Conservation (phyloP, 2,888 invertebrate genomes). For the Sarcophaga caerulescens region DNA sequence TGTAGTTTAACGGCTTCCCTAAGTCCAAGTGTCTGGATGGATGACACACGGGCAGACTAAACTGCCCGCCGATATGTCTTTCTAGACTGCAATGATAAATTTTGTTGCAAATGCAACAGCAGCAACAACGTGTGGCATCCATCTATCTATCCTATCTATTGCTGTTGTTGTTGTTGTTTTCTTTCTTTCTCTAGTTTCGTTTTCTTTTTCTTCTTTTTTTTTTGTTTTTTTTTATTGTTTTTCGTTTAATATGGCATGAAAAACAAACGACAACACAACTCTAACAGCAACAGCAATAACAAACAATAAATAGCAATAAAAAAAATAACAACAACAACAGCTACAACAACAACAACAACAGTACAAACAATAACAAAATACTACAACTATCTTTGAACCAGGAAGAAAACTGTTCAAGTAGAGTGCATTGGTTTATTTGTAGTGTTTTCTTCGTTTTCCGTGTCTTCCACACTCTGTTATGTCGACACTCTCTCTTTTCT, state of each 20-base stretch:
- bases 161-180: slow-evolving; percentile 51
- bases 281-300: slow-evolving; percentile 21
- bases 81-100: slow-evolving; percentile 63
- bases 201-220: slow-evolving; percentile 37
- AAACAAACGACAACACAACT: slow-evolving; percentile 45
- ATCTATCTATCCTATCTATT: slow-evolving; percentile 48
- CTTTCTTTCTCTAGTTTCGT: slow-evolving; percentile 29
- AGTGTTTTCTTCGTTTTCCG: slow-evolving; percentile 29
- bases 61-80: slow-evolving; percentile 52
- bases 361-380: slow-evolving; percentile 19
- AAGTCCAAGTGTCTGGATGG: not conserved
- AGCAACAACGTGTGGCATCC: slow-evolving; percentile 65
- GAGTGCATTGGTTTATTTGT: slow-evolving; percentile 69
- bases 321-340: slow-evolving; percentile 11
- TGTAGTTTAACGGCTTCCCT: not conserved
- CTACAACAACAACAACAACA: slow-evolving; percentile 35
- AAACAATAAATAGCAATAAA: slow-evolving; percentile 32
- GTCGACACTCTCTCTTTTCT: not conserved
- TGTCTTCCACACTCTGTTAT: slow-evolving; percentile 20
- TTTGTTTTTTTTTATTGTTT: slow-evolving; percentile 14
- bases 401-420: slow-evolving; percentile 77
- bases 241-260: slow-evolving; percentile 34
- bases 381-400: slow-evolving; percentile 75
- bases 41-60: slow-evolving; percentile 30
- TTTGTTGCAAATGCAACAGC: slow-evolving; percentile 49